Evolutionary conservation across 1,140 invertebrate genomes (phyloP).

Genomic region (Drosophila ironensis): DNA sequence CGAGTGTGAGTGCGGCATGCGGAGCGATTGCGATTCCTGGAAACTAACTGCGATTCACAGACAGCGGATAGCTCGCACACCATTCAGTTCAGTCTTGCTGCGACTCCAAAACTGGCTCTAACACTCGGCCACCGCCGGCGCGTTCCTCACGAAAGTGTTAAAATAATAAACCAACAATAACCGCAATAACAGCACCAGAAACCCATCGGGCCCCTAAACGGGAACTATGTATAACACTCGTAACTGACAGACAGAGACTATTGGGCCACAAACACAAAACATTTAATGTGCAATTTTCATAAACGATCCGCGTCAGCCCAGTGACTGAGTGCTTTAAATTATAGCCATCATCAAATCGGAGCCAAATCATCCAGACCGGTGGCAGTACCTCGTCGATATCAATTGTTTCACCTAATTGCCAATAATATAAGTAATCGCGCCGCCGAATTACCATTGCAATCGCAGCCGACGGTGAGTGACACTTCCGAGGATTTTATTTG

Average conservation of each 20-base stretch:
- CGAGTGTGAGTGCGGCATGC: constrained; percentile 26
- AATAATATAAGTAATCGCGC: constrained; percentile 5
- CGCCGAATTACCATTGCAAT: constrained; percentile 3
- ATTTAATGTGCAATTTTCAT: constrained; percentile 53
- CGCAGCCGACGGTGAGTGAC: constrained; percentile 38
- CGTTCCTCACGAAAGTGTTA: constrained; percentile 69
- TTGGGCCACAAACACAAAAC: constrained; percentile 29
- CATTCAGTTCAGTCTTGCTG: constrained; percentile 76
- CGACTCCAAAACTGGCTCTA: constrained; percentile 43
- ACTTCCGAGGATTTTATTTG: not conserved
- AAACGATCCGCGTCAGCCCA: constrained; percentile 49
- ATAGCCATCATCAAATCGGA: constrained; percentile 38
- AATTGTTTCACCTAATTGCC: constrained; percentile 20
- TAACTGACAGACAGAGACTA: constrained; percentile 21
- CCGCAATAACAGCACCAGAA: constrained; percentile 15
- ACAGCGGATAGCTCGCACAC: constrained; percentile 78
- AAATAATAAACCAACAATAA: constrained; percentile 72
- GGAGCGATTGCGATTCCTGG: constrained; percentile 71
- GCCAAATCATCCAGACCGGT: constrained; percentile 9
- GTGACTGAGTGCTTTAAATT: constrained; percentile 54
- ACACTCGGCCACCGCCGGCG: constrained; percentile 47
- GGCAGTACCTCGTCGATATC: constrained; percentile 23
- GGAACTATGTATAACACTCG: constrained; percentile 53
- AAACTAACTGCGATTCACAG: constrained; percentile 82
- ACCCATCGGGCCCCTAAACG: not conserved